These are phyloP conservation scores for Theretra japonica DNA, from an alignment of 2,888 invertebrate species.

Conservation along the genomic window DNA sequence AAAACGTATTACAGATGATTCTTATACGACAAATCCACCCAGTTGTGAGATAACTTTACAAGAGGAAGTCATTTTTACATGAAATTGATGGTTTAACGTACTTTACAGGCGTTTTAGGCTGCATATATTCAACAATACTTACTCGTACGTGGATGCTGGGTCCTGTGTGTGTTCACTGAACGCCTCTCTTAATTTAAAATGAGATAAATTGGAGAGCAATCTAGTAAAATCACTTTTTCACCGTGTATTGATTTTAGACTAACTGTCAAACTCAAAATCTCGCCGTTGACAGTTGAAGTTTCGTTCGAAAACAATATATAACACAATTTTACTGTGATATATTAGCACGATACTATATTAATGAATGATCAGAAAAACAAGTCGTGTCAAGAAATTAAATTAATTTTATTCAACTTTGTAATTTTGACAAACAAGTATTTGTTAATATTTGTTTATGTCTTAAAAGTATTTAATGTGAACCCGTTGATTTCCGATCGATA, in stretches of 20 bases:
- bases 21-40: slow-evolving; percentile 3
- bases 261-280: slow-evolving; percentile 29
- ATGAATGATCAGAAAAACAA: too few species aligned
- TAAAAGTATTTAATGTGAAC: too few species aligned
- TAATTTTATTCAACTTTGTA: too few species aligned
- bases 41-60: not conserved
- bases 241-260: slow-evolving; percentile 24
- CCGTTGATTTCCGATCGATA: slow-evolving; percentile 4
- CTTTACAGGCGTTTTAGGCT: not conserved
- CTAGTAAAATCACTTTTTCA: slow-evolving; percentile 8
- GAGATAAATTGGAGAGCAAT: slow-evolving; percentile 2
- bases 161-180: slow-evolving; percentile 1
- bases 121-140: not conserved
- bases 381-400: too few species aligned
- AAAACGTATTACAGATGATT: not conserved
- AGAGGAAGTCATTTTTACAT: not conserved
- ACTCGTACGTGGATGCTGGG: slow-evolving; percentile 11
- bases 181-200: slow-evolving; percentile 10
- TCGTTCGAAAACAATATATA: slow-evolving; percentile 4
- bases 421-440: too few species aligned
- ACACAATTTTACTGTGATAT: not conserved
- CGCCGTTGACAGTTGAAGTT: slow-evolving; percentile 3
- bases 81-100: too few species aligned
- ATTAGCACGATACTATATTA: too few species aligned
- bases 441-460: too few species aligned